Percentiles rank a stretch among this genome's conserved stretches.
phyloP scores from a whole-genome alignment of 2,797 vertebrate species.

The Hemitrygon akajei region DNA sequence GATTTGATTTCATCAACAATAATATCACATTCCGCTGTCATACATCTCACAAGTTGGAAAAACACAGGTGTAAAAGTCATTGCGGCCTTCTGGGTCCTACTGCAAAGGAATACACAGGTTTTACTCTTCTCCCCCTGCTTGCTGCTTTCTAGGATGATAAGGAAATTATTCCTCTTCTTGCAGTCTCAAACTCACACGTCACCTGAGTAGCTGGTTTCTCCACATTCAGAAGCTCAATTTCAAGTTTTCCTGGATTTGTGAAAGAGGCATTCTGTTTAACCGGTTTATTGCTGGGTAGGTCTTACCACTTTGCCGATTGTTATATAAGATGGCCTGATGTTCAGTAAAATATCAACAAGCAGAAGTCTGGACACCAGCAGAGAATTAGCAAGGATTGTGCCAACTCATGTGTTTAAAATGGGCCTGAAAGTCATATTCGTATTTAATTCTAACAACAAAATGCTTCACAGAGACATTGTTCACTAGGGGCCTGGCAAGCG shows the following conservation, averaged over 20 bases:
- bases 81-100: neutral
- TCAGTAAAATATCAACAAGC: neutral
- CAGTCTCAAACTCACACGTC: neutral
- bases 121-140: too few species aligned
- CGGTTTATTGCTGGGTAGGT: neutral
- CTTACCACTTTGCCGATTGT: neutral
- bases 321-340: neutral
- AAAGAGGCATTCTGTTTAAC: neutral
- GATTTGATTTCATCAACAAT: neutral
- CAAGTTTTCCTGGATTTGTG: neutral
- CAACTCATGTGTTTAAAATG: neutral
- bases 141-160: too few species aligned
- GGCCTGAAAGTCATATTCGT: neutral
- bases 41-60: too few species aligned
- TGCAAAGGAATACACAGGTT: neutral
- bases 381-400: neutral
- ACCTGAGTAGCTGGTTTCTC: neutral
- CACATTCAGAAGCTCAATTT: neutral
- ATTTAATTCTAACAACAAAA: neutral
- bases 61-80: neutral
- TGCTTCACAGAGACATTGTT: neutral
- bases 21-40: neutral
- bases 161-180: too few species aligned
- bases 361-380: neutral
- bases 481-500: neutral